Evolutionary conservation across 2,113 vertebrate species (phyloP).

Genomic region (Indicator maculatus): DNA sequence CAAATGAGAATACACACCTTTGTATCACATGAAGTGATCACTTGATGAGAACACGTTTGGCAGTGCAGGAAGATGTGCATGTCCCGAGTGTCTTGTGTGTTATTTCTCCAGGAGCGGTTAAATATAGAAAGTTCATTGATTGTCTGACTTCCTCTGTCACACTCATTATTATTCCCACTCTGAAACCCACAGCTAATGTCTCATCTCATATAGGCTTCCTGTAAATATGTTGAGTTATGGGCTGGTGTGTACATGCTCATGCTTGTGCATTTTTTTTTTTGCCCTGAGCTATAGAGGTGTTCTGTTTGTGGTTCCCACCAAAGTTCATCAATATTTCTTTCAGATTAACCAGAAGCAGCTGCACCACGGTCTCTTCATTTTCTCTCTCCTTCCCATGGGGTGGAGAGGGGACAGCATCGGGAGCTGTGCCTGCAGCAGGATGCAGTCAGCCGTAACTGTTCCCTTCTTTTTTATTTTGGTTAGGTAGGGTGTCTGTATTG

Average conservation of each 20-base stretch:
- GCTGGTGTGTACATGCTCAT: fast-evolving
- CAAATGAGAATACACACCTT: fast-evolving
- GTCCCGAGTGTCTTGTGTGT: not conserved
- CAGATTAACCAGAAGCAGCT: not conserved
- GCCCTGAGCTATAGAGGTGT: not conserved
- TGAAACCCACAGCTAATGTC: not conserved
- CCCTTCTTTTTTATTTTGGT: not conserved
- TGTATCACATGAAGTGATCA: not conserved
- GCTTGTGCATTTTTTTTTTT: not conserved
- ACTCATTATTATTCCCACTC: not conserved
- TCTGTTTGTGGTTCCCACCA: not conserved
- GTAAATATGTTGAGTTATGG: fast-evolving
- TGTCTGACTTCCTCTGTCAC: not conserved
- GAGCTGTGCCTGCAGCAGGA: not conserved
- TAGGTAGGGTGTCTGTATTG: fast-evolving
- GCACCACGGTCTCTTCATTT: fast-evolving
- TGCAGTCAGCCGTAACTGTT: fast-evolving
- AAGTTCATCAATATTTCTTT: not conserved
- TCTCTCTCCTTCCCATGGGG: fast-evolving
- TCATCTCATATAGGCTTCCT: not conserved
- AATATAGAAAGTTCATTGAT: not conserved
- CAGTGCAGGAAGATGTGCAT: not conserved
- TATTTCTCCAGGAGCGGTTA: not conserved
- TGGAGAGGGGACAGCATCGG: fast-evolving
- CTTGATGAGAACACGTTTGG: fast-evolving